Evolutionary conservation across 2,113 vertebrate genomes (phyloP).

Genomic region (Tinamus guttatus): DNA sequence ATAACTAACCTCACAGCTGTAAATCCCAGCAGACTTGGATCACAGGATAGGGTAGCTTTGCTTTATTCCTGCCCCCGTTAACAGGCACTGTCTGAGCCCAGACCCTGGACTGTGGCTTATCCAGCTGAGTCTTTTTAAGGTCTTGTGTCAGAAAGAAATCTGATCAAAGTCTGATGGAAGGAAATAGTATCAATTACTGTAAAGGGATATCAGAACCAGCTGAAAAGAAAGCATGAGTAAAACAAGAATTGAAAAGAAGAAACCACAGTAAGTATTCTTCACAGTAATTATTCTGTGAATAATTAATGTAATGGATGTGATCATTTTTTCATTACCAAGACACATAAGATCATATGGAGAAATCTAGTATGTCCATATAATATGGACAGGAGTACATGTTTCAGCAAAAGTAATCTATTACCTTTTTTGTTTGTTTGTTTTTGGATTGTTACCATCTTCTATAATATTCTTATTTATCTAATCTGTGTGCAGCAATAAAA

Average conservation of each 20-base stretch:
- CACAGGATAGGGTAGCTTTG: rapidly evolving
- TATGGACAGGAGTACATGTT: rapidly evolving
- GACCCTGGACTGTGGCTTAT: too few species aligned
- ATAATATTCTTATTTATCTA: not conserved
- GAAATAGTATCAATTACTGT: not conserved
- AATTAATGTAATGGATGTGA: not conserved
- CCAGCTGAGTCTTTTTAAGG: not conserved
- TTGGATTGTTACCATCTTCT: not conserved
- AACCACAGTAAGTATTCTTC: not conserved
- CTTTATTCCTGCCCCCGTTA: not conserved
- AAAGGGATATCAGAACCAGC: not conserved
- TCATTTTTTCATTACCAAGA: not conserved
- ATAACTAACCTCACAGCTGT: not conserved
- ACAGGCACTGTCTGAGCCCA: not conserved
- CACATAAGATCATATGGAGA: too few species aligned
- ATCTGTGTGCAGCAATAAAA: rapidly evolving
- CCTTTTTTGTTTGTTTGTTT: not conserved
- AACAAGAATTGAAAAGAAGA: not conserved
- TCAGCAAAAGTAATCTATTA: not conserved
- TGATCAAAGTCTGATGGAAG: rapidly evolving
- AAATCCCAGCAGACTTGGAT: not conserved
- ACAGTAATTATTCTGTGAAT: not conserved
- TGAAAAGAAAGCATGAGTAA: not conserved
- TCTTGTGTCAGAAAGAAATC: not conserved
- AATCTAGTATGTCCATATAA: not conserved